These are phyloP conservation scores for Nerophis ophidion DNA, from an alignment of 2,113 vertebrate genomes.

Conservation along the genomic window DNA sequence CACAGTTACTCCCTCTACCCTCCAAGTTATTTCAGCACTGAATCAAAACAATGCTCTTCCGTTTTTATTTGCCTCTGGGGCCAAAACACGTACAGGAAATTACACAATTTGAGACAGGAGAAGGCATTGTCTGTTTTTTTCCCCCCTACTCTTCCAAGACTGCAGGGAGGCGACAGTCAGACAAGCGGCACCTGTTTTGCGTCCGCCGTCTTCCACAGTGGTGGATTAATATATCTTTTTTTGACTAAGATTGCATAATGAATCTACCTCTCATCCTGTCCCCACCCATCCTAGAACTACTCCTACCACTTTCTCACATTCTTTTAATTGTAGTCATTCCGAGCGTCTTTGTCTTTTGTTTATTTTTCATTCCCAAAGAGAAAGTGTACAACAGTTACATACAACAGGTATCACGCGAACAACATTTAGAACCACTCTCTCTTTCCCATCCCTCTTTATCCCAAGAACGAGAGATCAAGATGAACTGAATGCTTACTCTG, in stretches of 20 bases:
- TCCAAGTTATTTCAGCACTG: constrained; percentile 1
- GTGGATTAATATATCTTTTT: constrained; percentile 21
- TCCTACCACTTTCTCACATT: constrained; percentile 60
- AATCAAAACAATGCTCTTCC: not conserved
- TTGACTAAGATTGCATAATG: constrained; percentile 36
- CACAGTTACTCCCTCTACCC: constrained; percentile 11
- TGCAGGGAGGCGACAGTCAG: constrained; percentile 8
- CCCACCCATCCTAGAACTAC: constrained; percentile 14
- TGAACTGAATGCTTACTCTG: constrained; percentile 49
- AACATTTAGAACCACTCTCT: constrained; percentile 25
- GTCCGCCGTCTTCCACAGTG: constrained; percentile 19
- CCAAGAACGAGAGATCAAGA: constrained; percentile 15
- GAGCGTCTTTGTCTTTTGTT: not conserved
- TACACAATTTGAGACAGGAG: constrained; percentile 16
- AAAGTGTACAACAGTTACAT: constrained; percentile 4
- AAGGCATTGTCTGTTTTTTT: constrained; percentile 41
- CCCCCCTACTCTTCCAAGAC: constrained; percentile 24
- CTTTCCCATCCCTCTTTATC: constrained; percentile 26
- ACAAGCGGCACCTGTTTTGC: constrained; percentile 25
- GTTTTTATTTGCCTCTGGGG: constrained; percentile 6
- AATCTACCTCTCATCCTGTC: constrained; percentile 12
- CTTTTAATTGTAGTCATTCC: constrained; percentile 27
- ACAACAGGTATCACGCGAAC: constrained; percentile 11
- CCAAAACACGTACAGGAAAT: constrained; percentile 35
- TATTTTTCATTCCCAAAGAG: constrained; percentile 3